Evolutionary conservation across 1,140 invertebrate genomes (phyloP).

Genomic region (Whitmania pigra): DNA sequence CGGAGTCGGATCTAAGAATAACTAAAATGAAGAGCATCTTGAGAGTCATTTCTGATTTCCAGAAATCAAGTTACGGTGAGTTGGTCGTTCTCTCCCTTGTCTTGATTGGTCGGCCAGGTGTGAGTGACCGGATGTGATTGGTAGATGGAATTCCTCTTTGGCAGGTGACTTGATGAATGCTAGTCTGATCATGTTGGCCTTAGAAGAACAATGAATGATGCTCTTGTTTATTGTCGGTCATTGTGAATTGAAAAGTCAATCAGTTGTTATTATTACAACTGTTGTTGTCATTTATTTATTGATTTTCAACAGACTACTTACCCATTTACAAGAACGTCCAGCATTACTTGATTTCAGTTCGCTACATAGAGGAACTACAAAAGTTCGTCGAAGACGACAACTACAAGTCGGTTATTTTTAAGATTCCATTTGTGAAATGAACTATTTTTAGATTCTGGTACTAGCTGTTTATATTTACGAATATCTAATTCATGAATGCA

Average conservation of each 20-base stretch:
- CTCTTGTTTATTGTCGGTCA: too few relatives aligned
- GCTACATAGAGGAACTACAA: conserved; percentile 87
- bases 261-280: too few relatives aligned
- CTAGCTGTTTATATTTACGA: background rate
- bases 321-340: conserved; percentile 55
- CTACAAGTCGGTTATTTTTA: conserved; percentile 60
- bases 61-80: conserved; percentile 64
- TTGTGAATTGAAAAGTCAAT: too few relatives aligned
- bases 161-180: background rate
- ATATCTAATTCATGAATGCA: background rate
- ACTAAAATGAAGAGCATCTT: conserved; percentile 82
- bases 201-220: background rate
- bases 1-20: conserved; percentile 62
- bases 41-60: conserved; percentile 68
- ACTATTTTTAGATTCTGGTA: background rate
- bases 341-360: conserved; percentile 68
- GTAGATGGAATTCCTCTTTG: background rate
- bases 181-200: background rate
- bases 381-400: conserved; percentile 95
- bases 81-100: background rate
- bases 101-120: too few relatives aligned
- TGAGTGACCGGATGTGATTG: background rate
- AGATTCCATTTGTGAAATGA: background rate
- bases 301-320: conserved; percentile 45
- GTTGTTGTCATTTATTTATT: too few relatives aligned